These are phyloP conservation scores for Bradysia coprophila DNA, from an alignment of 1,140 invertebrate species.

Conservation along the genomic window DNA sequence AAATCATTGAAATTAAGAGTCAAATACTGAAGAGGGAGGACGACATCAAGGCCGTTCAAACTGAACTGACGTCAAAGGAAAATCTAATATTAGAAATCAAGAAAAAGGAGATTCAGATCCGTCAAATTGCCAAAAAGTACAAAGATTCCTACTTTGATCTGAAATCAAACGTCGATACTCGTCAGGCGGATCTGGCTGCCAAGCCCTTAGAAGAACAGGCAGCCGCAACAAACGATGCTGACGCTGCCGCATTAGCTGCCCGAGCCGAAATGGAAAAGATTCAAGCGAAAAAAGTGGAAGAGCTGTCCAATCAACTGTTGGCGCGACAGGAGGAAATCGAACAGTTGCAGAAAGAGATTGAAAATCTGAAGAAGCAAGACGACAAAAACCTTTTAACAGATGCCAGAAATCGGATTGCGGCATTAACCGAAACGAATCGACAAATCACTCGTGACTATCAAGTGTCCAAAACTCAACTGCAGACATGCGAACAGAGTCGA, in stretches of 20 bases:
- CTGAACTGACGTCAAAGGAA: constrained; percentile 49
- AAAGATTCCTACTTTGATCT: constrained; percentile 70
- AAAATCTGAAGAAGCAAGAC: constrained; percentile 46
- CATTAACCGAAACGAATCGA: constrained; percentile 45
- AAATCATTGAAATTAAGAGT: constrained; percentile 33
- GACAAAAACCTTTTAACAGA: constrained; percentile 51
- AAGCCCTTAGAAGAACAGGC: constrained; percentile 19
- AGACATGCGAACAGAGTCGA: constrained; percentile 24
- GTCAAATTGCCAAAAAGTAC: constrained; percentile 84
- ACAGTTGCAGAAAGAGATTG: constrained; percentile 46
- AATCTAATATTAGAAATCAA: constrained; percentile 47
- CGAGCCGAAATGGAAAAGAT: constrained; percentile 24
- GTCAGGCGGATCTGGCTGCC: constrained; percentile 16
- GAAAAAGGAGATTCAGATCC: constrained; percentile 63
- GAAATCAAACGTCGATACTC: constrained; percentile 5
- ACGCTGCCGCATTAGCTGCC: constrained; percentile 19
- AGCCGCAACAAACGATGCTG: constrained; percentile 19
- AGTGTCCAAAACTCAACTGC: constrained; percentile 36
- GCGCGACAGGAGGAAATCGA: constrained; percentile 39
- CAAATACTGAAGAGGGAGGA: constrained; percentile 35
- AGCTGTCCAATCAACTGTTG: constrained; percentile 38
- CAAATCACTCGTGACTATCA: constrained; percentile 33
- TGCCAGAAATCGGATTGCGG: constrained; percentile 48
- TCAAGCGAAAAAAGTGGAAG: constrained; percentile 31
- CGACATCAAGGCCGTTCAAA: constrained; percentile 38